Conservation (phyloP, 2,113 vertebrate genomes). For the Ptychochromis oligacanthus region DNA sequence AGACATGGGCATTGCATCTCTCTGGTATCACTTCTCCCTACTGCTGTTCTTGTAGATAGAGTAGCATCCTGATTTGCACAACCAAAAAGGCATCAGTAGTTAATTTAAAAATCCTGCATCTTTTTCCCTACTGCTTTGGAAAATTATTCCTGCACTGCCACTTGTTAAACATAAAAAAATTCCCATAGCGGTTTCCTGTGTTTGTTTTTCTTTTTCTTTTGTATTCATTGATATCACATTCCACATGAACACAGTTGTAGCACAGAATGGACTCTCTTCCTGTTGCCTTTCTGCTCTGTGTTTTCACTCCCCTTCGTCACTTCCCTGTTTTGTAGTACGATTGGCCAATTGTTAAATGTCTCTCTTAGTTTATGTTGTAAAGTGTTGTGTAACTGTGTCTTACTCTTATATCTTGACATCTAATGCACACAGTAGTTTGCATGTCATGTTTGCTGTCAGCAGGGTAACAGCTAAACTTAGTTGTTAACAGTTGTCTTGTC, state of each 20-base stretch:
- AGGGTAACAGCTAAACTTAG: neutral
- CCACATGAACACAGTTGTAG: constrained; percentile 3
- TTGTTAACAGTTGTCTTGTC: neutral
- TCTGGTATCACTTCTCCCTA: neutral
- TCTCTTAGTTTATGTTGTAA: neutral
- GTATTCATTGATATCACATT: constrained; percentile 47
- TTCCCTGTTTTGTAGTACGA: constrained; percentile 54
- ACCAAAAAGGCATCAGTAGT: too few relatives aligned
- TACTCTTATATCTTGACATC: neutral
- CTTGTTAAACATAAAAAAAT: constrained; percentile 13
- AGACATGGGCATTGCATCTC: neutral
- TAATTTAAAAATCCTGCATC: neutral
- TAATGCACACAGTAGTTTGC: neutral
- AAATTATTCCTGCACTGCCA: constrained; percentile 1
- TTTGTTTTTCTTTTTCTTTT: constrained; percentile 61
- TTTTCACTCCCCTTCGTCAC: constrained; percentile 38
- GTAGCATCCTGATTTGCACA: neutral
- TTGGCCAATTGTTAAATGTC: constrained; percentile 4
- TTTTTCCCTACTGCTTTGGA: neutral
- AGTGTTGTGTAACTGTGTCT: neutral
- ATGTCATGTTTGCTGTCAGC: neutral
- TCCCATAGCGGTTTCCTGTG: constrained; percentile 58
- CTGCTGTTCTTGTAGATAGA: neutral
- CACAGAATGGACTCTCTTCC: constrained; percentile 59
- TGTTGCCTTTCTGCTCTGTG: constrained; percentile 46